Base-by-base conservation (phyloP, 2,113 vertebrate species). In the Zapornia atra region DNA sequence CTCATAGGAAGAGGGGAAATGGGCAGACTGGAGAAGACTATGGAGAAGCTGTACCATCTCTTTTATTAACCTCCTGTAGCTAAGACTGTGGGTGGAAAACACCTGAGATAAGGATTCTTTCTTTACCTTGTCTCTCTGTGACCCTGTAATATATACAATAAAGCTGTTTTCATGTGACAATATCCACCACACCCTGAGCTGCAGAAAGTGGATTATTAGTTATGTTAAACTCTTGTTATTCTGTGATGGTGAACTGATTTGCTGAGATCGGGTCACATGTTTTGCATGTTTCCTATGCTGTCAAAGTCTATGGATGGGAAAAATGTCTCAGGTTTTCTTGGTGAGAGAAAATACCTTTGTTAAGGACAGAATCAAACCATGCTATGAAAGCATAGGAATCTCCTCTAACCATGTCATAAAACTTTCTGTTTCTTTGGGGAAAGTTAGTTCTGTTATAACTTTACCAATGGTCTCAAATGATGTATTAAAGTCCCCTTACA, bases 401-500 rank as follows among this genome's bases (percentile, higher is more conserved):
- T 88, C 38, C 33, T 81, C 83, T 64, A 93, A 81, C 66, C 44
- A 9, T 63, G 68, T 57, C 34, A 70, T 94, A 81, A 95, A 92
- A 79, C 68, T 83, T 90, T 29, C 65, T 60, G 28, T 82, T 94
- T 95, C 34, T 83, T 82, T 81, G 75, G 57, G 84, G 92, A 69
- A 84, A 88, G 61, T 82, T 66, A 77, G 71, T 89, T 92, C 78
- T 90, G 72, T 92, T 89, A 61, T 28, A 94, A 80, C 70, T 95
- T 94, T 94, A 82, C 73, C 53, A 75, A 80, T 85, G 24, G 83
- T 91, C 95, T 96, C 91, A 34, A 84, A 78, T 94, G 90, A 36
- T 94, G 57, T 89, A 93, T 96, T 95, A 89, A 97, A 91, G 80
- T 92, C 89, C 73, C 48, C 60, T 94, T 93, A 22, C 73, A 64